A percentile compares a stretch with the other conserved stretches of the same genome.
Conservation (phyloP, 2,888 invertebrate genomes). For the Troides oblongomaculatus region DNA sequence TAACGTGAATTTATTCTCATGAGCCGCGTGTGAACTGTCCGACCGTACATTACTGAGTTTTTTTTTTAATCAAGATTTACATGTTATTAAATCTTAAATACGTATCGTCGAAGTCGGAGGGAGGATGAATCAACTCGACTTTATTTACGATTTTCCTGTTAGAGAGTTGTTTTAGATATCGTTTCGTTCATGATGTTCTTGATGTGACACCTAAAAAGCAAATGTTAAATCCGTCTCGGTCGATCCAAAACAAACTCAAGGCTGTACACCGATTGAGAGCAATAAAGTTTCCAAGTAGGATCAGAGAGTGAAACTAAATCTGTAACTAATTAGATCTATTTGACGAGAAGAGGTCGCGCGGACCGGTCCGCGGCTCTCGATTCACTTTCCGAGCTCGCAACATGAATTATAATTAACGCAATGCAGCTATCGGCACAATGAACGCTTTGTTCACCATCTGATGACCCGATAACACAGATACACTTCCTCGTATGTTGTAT, state of each 20-base stretch:
- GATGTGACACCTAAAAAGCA: slow-evolving; percentile 12
- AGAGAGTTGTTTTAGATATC: not conserved
- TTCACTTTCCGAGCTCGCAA: slow-evolving; percentile 58
- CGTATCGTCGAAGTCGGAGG: slow-evolving; percentile 43
- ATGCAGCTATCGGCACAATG: slow-evolving; percentile 41
- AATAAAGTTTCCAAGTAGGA: slow-evolving; percentile 45
- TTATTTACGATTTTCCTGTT: slow-evolving; percentile 32
- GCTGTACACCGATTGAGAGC: slow-evolving; percentile 54
- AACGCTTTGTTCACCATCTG: slow-evolving; percentile 54
- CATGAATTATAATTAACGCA: slow-evolving; percentile 61
- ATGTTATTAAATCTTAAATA: slow-evolving; percentile 53
- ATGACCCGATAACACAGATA: slow-evolving; percentile 66
- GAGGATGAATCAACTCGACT: not conserved
- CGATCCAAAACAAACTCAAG: slow-evolving; percentile 52
- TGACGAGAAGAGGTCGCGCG: slow-evolving; percentile 56
- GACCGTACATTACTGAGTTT: not conserved
- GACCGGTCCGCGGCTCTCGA: slow-evolving; percentile 56
- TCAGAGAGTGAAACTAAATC: slow-evolving; percentile 67
- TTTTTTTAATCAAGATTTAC: slow-evolving; percentile 61
- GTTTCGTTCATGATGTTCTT: not conserved
- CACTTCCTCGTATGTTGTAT: slow-evolving; percentile 49
- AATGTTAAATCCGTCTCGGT: slow-evolving; percentile 35
- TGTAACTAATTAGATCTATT: slow-evolving; percentile 63
- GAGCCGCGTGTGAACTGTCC: not conserved
- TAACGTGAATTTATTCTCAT: slow-evolving; percentile 57